phyloP scores from a whole-genome alignment of 2,888 invertebrate species.

The Drosophila prostipennis region DNA sequence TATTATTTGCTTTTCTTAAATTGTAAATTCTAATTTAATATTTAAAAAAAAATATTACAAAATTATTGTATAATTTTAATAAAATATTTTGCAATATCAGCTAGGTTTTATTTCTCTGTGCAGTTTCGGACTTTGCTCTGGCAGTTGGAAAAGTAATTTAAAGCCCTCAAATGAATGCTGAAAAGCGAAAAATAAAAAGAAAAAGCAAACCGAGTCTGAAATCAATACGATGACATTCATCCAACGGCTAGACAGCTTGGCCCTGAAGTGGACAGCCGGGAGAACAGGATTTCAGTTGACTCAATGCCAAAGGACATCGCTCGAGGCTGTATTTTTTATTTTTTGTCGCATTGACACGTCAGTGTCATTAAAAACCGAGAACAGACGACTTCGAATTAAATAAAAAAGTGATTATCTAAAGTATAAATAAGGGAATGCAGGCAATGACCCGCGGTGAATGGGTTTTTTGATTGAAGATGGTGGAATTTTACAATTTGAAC shows the following conservation, averaged over 20 bases:
- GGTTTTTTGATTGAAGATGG: conserved; percentile 22
- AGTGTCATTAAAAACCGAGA: conserved; percentile 65
- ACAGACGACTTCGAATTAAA: conserved; percentile 64
- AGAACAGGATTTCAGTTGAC: conserved; percentile 60
- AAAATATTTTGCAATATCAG: too few species aligned
- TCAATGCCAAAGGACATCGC: conserved; percentile 66
- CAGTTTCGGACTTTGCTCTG: conserved; percentile 18
- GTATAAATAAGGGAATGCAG: conserved; percentile 68
- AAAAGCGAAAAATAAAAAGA: conserved; percentile 15
- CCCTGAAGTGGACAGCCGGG: conserved; percentile 63
- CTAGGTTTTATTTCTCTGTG: neutral
- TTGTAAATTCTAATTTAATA: too few species aligned
- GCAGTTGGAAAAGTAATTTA: conserved; percentile 72
- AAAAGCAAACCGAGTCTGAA: conserved; percentile 38
- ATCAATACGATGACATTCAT: conserved; percentile 71
- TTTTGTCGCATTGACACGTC: conserved; percentile 74
- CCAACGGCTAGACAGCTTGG: conserved; percentile 65
- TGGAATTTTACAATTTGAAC: neutral
- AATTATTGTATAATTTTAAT: too few species aligned
- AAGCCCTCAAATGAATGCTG: conserved; percentile 51
- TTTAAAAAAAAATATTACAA: too few species aligned
- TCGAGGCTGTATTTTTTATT: conserved; percentile 30
- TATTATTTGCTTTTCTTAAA: too few species aligned
- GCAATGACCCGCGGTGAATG: conserved; percentile 47
- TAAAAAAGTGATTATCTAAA: conserved; percentile 74